Evolutionary conservation across 1,140 invertebrate genomes (phyloP), one percentile per base, ranked within the genome.

Genomic region (Leptoteleia sp.): DNA sequence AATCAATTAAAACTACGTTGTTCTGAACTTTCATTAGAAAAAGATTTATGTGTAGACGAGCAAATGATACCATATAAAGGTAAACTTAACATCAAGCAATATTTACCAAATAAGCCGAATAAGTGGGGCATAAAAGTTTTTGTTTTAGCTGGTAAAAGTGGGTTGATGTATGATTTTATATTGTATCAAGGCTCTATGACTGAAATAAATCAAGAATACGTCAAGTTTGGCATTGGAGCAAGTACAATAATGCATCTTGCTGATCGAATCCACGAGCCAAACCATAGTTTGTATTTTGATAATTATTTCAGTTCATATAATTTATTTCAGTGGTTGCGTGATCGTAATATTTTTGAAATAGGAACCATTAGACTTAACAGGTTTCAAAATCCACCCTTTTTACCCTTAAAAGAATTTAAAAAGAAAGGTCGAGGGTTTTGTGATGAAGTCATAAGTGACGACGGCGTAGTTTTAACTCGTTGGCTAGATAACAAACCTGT

Each of bases 131-230:
- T 45, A 7, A 59, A 59, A 59, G 15, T 15, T 33, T 59, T 59
- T 59, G 54, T 43, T 19, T 33, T 59, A 6, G 54, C 40, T 45
- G 54, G 38, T n/a, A n/a, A 59, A 33, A 59, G 40, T 22, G 54
- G 54, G 0, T 5, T 59, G 0, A 45, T 59, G 4, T 61, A 47
- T 12, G 42, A 61, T 37, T 47, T 25, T 16, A 47, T 47, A 47
- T 37, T 47, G 7, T 61, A 45, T 45, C 55, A 61, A 17, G 42
- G 42, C 3, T 47, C 57, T 37, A 35, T 7, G 4, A 61, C 29
- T 22, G 42, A 61, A 61, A 25, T 47, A 1, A 37, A 37, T 35
- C 37, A 19, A 35, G 1, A 19, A 4, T 47, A 47, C 31, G 3
- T 37, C 3, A 33, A 61, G 19, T 61, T 25, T 61, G 55, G 55